Conservation (phyloP, 2,113 vertebrate genomes). For the Corapipo altera region DNA sequence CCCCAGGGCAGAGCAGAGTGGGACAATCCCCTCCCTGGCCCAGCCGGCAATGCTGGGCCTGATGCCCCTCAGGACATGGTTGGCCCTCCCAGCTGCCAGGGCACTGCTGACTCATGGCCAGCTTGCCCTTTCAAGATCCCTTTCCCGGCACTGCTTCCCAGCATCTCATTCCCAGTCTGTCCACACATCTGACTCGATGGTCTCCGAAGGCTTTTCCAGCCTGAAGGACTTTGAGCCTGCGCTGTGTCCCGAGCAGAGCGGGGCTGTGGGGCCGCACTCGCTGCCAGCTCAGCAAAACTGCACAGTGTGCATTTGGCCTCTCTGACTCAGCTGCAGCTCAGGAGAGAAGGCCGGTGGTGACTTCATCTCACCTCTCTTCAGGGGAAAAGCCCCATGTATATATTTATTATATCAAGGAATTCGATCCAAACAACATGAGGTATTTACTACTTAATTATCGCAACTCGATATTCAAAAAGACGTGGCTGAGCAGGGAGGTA, state of each 20-base stretch:
- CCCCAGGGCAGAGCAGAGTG: neutral
- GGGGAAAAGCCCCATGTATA: accelerated
- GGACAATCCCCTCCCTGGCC: neutral
- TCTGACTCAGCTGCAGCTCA: neutral
- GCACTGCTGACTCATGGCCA: neutral
- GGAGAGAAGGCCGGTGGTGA: neutral
- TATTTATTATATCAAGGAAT: neutral
- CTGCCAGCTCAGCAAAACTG: neutral
- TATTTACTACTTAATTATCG: neutral
- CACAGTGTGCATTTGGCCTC: neutral
- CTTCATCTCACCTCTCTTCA: neutral
- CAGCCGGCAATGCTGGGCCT: neutral
- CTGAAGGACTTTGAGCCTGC: neutral
- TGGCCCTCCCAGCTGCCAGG: neutral
- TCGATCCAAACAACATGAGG: neutral
- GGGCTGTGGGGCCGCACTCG: neutral
- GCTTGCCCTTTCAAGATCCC: neutral
- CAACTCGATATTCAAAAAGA: neutral
- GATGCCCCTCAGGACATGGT: neutral
- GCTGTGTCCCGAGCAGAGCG: neutral
- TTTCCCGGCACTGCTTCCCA: neutral
- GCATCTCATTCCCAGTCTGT: neutral
- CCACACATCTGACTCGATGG: neutral
- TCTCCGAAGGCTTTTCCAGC: neutral
- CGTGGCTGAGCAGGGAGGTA: neutral